Conservation (phyloP, 2,888 invertebrate genomes). For the Sinohyriopsis cumingii region DNA sequence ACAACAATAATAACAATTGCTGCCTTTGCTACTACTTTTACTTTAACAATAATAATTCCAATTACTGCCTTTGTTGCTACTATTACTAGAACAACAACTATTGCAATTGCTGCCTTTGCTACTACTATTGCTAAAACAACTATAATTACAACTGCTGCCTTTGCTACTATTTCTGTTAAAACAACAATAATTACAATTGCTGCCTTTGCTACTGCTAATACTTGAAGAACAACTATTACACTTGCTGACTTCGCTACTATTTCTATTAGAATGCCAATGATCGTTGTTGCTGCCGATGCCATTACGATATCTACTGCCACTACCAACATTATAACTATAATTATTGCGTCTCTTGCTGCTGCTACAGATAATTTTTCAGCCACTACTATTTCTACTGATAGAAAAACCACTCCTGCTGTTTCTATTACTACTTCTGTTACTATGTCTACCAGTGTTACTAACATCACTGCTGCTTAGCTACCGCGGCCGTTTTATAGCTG, state of each 20-base stretch:
- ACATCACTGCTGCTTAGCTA: background rate
- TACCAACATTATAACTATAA: background rate
- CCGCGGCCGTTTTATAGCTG: too few species aligned
- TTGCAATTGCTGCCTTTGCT: background rate
- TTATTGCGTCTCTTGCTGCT: conserved; percentile 1
- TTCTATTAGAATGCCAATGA: background rate
- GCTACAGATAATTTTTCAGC: conserved; percentile 2
- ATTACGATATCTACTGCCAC: conserved; percentile 1
- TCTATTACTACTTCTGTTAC: conserved; percentile 16
- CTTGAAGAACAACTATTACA: background rate
- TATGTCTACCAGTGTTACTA: conserved; percentile 9
- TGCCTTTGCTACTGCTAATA: background rate
- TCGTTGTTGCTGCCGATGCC: background rate
- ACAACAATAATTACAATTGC: background rate
- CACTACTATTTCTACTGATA: conserved; percentile 10
- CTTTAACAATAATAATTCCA: background rate
- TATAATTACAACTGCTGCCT: background rate
- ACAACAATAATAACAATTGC: background rate
- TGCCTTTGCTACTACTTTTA: background rate
- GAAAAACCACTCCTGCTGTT: too few species aligned
- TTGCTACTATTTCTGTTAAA: background rate
- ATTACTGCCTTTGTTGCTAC: background rate
- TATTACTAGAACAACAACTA: background rate
- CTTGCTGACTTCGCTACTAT: background rate
- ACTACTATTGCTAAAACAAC: background rate